Percentiles rank a stretch among this genome's conserved stretches.
These are phyloP conservation scores for Saturnia japonica DNA, from an alignment of 2,888 invertebrate genomes.

Conservation along the genomic window DNA sequence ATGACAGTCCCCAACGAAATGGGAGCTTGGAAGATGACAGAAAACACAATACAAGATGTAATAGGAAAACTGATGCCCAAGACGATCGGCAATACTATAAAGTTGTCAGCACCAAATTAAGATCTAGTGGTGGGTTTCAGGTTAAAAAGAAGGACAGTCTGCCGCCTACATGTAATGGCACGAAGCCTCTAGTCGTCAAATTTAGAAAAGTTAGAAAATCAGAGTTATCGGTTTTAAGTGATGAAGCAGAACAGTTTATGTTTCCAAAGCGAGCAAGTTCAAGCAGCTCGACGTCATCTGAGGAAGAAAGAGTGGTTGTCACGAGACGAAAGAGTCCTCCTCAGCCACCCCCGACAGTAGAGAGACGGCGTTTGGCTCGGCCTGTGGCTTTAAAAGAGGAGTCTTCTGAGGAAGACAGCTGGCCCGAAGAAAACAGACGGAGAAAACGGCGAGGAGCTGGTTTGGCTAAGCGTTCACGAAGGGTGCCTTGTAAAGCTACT, in stretches of 20 bases:
- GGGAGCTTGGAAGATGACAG: slow-evolving; percentile 59
- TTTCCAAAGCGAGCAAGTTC: slow-evolving; percentile 87
- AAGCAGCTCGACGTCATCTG: slow-evolving; percentile 77
- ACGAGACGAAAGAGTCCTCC: slow-evolving; percentile 68
- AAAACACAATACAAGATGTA: slow-evolving; percentile 63
- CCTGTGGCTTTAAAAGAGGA: slow-evolving; percentile 73
- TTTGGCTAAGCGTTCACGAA: slow-evolving; percentile 46
- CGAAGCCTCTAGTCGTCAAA: slow-evolving; percentile 85
- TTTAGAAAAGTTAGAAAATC: slow-evolving; percentile 88
- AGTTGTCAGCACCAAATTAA: slow-evolving; percentile 86
- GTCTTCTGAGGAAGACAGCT: slow-evolving; percentile 73
- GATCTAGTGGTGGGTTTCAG: slow-evolving; percentile 81
- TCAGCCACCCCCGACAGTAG: slow-evolving; percentile 54
- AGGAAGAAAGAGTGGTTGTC: slow-evolving; percentile 72
- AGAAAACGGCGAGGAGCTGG: slow-evolving; percentile 54
- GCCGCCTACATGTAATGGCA: slow-evolving; percentile 79
- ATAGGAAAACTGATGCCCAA: slow-evolving; percentile 50
- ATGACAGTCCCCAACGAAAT: slow-evolving; percentile 58
- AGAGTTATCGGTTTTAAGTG: slow-evolving; percentile 88
- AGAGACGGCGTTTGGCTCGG: slow-evolving; percentile 65
- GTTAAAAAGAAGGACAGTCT: slow-evolving; percentile 59
- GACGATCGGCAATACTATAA: slow-evolving; percentile 84
- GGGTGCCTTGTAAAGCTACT: slow-evolving; percentile 37
- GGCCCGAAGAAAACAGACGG: slow-evolving; percentile 61
- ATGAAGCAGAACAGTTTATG: slow-evolving; percentile 94